Evolutionary conservation across 2,797 vertebrate genomes (phyloP).

Genomic region (Acanthurus tractus): DNA sequence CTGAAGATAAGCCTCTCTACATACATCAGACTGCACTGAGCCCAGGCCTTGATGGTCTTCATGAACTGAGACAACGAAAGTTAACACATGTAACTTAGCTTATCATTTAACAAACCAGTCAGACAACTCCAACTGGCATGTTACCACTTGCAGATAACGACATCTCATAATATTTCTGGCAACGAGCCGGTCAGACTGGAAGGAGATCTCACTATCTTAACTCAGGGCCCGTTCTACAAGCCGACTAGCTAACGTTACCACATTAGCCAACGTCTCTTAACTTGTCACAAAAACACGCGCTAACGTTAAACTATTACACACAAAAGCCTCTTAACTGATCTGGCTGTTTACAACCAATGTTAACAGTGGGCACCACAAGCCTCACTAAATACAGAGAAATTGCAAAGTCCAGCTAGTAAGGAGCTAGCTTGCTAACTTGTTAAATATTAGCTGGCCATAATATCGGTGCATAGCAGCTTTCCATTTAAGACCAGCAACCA

Average conservation of each 20-base stretch:
- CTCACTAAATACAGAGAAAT: neutral
- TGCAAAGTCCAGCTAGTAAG: slow-evolving; percentile 11
- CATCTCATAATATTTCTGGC: neutral
- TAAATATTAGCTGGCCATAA: slow-evolving; percentile 50
- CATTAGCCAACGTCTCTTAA: slow-evolving; percentile 41
- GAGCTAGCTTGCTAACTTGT: slow-evolving; percentile 57
- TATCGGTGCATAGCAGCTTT: slow-evolving; percentile 47
- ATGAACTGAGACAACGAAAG: slow-evolving; percentile 21
- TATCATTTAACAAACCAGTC: neutral
- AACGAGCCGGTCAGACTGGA: slow-evolving; percentile 43
- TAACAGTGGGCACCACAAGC: neutral
- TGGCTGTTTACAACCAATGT: neutral
- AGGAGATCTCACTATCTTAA: slow-evolving; percentile 28
- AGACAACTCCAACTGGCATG: slow-evolving; percentile 8
- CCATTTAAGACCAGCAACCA: slow-evolving; percentile 32
- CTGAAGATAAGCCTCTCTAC: neutral
- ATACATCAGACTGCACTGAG: slow-evolving; percentile 12
- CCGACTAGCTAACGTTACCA: slow-evolving; percentile 37
- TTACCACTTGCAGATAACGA: slow-evolving; percentile 9
- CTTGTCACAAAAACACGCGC: slow-evolving; percentile 25
- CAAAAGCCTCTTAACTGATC: neutral
- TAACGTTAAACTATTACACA: neutral
- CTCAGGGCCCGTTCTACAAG: slow-evolving; percentile 58
- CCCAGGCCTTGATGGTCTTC: slow-evolving; percentile 15
- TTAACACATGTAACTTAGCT: slow-evolving; percentile 6